Conservation (phyloP, 2,797 vertebrate species). For the Halcyon badia region DNA sequence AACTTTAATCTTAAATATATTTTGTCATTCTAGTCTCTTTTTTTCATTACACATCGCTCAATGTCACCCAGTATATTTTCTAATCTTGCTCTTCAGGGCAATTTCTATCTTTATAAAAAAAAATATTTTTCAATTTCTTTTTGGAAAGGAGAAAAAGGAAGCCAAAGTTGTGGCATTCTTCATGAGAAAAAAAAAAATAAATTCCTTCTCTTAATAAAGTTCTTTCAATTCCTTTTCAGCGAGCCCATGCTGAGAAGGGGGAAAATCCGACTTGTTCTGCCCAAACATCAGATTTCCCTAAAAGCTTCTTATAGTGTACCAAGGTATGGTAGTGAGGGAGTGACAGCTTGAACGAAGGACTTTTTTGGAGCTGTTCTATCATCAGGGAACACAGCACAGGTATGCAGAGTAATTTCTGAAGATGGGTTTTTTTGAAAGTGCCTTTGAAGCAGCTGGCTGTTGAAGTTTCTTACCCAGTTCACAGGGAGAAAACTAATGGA, state of each 20-base stretch:
- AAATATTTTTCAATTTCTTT: background rate
- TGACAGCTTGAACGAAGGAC: background rate
- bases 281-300: background rate
- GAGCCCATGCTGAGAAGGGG: background rate
- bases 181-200: background rate
- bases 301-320: background rate
- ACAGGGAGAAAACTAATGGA: background rate
- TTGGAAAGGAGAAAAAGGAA: background rate
- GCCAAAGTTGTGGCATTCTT: background rate
- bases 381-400: background rate
- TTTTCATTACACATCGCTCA: background rate
- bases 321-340: background rate
- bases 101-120: too few species aligned
- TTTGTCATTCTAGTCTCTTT: background rate
- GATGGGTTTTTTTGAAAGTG: background rate
- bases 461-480: background rate
- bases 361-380: background rate
- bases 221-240: background rate
- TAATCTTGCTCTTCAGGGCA: background rate
- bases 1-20: background rate
- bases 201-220: background rate
- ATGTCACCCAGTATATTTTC: background rate
- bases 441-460: background rate
- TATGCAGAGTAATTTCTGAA: background rate
- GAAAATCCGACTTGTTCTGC: background rate